phyloP scores from a whole-genome alignment of 1,140 invertebrate species.

The Brachionus paranguensis region DNA sequence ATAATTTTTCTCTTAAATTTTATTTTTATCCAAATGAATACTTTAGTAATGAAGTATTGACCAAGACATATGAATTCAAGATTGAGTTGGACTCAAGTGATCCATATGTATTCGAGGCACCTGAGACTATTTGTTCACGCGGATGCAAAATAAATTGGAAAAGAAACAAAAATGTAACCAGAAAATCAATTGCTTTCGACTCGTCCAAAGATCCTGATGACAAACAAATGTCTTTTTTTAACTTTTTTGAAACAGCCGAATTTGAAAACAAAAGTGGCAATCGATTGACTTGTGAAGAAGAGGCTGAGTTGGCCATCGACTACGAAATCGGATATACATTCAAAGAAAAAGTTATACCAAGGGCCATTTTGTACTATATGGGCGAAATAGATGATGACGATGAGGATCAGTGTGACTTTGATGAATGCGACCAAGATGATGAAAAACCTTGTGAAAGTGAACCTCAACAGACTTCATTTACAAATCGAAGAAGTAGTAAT shows the following conservation, averaged over 20 bases:
- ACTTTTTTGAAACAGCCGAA: constrained; percentile 85
- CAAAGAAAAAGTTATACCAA: constrained; percentile 80
- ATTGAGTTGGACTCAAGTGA: constrained; percentile 80
- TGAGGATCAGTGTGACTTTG: constrained; percentile 47
- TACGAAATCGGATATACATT: constrained; percentile 97
- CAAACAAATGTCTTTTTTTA: constrained; percentile 82
- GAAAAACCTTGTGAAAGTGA: constrained; percentile 9
- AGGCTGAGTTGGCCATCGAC: constrained; percentile 57
- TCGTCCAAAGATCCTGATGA: constrained; percentile 81
- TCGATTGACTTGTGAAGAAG: constrained; percentile 61
- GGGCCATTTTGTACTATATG: constrained; percentile 86
- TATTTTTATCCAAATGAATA: constrained; percentile 89
- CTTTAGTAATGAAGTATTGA: constrained; percentile 84
- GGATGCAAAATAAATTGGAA: constrained; percentile 82
- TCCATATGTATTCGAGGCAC: constrained; percentile 92
- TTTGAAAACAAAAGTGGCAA: constrained; percentile 46
- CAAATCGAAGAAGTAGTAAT: not conserved
- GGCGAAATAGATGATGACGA: constrained; percentile 55
- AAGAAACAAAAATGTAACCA: constrained; percentile 89
- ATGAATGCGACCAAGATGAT: constrained; percentile 45
- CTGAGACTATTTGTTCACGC: constrained; percentile 87
- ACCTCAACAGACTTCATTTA: not conserved
- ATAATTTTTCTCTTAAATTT: constrained; percentile 83
- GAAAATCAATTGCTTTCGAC: constrained; percentile 93
- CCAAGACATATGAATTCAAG: constrained; percentile 90